Base-by-base conservation (phyloP, 2,888 invertebrate species). In the Hermaeophaga mercurialis region DNA sequence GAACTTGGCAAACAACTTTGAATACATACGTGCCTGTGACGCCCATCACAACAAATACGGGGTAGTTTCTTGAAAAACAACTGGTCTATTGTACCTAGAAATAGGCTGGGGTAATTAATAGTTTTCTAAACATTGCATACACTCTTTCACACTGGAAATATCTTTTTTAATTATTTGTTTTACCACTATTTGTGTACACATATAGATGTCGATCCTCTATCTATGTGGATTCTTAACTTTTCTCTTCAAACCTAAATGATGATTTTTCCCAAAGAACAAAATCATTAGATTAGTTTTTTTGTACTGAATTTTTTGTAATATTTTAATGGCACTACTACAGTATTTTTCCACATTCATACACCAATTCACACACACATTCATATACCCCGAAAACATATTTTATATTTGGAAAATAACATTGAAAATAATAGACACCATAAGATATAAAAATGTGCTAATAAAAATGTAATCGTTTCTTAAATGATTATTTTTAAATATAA, bases 51-150 rank as follows among this genome's bases (percentile, higher is more conserved):
- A 69, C 62, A 67, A 65, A 58, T 62, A 58, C 68, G 65, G 71
- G n/a, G 70, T 58, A 69, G 71, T 67, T 71, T 74, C 75, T 75
- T 75, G 75, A 73, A 73, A 74, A 72, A 74, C 72, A 74, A 76
- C 73, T 73, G 74, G 75, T 73, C 74, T 41, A 74, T 77, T 70
- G 78, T 77, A 81, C 82, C 83, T 83, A 82, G 80, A 83, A 83
- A 82, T 82, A 82, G 80, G 79, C 82, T 83, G 81, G 80, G 80
- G 80, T 80, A 78, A 82, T 83, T 83, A 83, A 81, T 82, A 82
- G 78, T 80, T 80, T 81, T 81, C 33, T 78, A 75, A 74, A 74
- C 77, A 75, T 74, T 71, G 75, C 80, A 78, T 76, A 75, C 80
- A 71, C 75, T 71, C 78, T 74, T 75, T 77, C 79, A 76, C 75